Conservation (phyloP, 2,113 vertebrate genomes). For the Semnornis frantzii region DNA sequence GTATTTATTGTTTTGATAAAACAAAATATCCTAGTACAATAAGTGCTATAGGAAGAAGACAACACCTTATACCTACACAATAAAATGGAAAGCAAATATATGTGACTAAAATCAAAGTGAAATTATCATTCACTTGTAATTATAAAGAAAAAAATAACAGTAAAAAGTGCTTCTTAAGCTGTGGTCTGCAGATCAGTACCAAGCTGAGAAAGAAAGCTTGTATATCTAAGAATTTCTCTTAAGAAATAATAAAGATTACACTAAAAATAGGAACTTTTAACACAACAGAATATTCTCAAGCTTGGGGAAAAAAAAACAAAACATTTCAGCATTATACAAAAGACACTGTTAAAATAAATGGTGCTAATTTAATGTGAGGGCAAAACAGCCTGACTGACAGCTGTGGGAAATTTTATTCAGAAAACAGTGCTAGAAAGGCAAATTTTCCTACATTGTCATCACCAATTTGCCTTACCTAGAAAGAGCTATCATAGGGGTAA, state of each 20-base stretch:
- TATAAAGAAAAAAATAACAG: not conserved
- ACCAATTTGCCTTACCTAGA: constrained; percentile 28
- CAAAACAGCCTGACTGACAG: constrained; percentile 54
- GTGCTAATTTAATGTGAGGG: constrained; percentile 16
- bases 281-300: not conserved
- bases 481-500: constrained; percentile 42
- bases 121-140: not conserved
- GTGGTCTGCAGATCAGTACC: not conserved
- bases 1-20: not conserved
- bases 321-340: constrained; percentile 9
- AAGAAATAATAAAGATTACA: not conserved
- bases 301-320: not conserved
- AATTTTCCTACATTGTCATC: constrained; percentile 37
- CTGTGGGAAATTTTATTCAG: constrained; percentile 49
- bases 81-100: not conserved
- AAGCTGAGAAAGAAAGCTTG: not conserved
- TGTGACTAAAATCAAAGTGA: not conserved
- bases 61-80: not conserved
- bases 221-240: not conserved
- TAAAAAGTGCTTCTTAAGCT: not conserved
- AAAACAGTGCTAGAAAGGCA: constrained; percentile 25
- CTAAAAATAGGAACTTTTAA: not conserved
- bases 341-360: constrained; percentile 48
- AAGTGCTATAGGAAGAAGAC: not conserved
- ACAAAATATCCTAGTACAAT: not conserved